Percentiles rank a stretch among this genome's conserved stretches.
Conservation (phyloP, 2,797 vertebrate genomes). For the Trachops cirrhosus region DNA sequence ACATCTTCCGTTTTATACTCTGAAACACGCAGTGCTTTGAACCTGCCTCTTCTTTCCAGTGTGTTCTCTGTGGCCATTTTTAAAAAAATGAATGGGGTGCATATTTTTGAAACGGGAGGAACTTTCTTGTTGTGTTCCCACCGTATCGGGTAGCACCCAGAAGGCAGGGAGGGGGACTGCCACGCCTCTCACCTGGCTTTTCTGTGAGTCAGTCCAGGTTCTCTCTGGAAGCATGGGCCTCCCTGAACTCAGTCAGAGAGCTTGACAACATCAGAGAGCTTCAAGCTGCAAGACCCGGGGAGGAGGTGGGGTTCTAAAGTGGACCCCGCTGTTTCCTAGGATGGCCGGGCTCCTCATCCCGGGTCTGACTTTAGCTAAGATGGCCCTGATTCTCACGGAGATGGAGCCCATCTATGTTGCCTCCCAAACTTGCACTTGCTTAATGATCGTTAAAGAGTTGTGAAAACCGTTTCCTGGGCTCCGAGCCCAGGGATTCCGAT, state of each 20-base stretch:
- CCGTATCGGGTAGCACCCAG: background rate
- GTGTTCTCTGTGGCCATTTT: background rate
- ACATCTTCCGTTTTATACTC: background rate
- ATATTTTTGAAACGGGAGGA: background rate
- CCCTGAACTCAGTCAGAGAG: background rate
- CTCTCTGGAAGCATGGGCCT: background rate
- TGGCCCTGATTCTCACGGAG: background rate
- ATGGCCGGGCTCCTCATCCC: background rate
- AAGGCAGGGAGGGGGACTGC: background rate
- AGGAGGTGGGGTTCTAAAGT: background rate
- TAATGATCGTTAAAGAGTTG: background rate
- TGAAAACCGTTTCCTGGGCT: background rate
- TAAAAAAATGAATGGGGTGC: background rate
- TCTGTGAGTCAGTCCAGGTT: background rate
- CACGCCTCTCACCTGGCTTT: background rate
- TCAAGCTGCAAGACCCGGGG: background rate
- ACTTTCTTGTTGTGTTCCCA: background rate
- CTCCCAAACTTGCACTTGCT: background rate
- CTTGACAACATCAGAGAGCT: background rate
- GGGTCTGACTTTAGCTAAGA: background rate
- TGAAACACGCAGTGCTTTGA: background rate
- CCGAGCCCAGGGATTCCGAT: background rate
- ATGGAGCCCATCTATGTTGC: background rate
- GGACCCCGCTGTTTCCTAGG: background rate
- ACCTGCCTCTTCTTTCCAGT: background rate